Evolutionary conservation across 1,140 invertebrate species (phyloP), one percentile per base, ranked within the genome.

Genomic region (Lamellibrachia luymesi): DNA sequence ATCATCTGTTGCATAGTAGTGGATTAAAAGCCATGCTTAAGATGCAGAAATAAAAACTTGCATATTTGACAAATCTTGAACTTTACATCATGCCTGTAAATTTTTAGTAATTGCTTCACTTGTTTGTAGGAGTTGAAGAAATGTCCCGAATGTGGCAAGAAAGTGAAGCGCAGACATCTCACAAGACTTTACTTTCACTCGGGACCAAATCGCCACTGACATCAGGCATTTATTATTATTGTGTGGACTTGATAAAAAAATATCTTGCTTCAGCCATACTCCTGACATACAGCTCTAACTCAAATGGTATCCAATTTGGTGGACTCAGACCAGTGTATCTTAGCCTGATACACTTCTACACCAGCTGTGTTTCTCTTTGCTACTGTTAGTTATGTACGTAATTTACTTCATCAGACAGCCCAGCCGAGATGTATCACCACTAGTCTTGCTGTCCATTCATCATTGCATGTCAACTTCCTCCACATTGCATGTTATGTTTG

Each of bases 141-240:
- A 90, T 95, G 94, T 92, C 94, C 94, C 0, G 92, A 92, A 1
- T 95, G 94, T 93, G 93, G 93, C 90, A 22, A 93, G 13, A 89
- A 90, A 51, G 94, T 94, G 17, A 92, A 94, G 13, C 56, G 94
- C 51, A 90, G 94, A 49, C 93, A 95, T 52, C 93, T 95, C 25
- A 91, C 49, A 17, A 91, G 91, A 91, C 17, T 91, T n/a, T 50
- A 91, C 91, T 91, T 91, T 91, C 91, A 50, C 51, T 91, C 51
- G 64, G 64, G 64, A 91, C 91, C 91, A 91, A 50, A 91, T 91
- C 49, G 51, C 91, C 51, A 8, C 6, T 91, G 25, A 91, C n/a
- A n/a, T 4, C 49, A 4, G 91, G 17, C n/a, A 22, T 50, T n/a
- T 50, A 91, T 1, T 4, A 22, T 22, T 90, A 22, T 90, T 90